These are phyloP conservation scores for Corythornis vintsioides DNA, from an alignment of 2,113 vertebrate species.

Conservation along the genomic window DNA sequence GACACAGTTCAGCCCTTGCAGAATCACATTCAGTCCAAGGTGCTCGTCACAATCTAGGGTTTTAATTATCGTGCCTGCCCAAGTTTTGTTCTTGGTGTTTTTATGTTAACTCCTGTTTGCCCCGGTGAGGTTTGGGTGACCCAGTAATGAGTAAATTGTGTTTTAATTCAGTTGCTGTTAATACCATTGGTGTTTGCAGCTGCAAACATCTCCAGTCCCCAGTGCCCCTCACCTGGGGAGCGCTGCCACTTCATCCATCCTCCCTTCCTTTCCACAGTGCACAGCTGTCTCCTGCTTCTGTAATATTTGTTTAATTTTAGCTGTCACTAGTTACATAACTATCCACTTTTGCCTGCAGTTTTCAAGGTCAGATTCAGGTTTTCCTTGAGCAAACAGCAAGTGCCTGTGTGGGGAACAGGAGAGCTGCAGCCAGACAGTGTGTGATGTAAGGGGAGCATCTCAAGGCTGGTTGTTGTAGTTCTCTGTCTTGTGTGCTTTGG, in stretches of 20 bases:
- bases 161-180: neutral
- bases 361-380: neutral
- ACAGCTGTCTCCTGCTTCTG: neutral
- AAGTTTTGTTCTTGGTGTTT: neutral
- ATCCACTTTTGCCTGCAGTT: neutral
- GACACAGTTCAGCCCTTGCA: neutral
- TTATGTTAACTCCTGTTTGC: neutral
- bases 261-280: neutral
- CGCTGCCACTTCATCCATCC: neutral
- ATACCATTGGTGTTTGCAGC: neutral
- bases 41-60: neutral
- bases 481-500: neutral
- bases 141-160: neutral
- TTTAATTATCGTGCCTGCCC: neutral
- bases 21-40: neutral
- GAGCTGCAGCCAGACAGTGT: fast-evolving
- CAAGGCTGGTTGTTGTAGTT: fast-evolving
- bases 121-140: neutral
- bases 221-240: neutral
- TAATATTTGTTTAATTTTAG: neutral
- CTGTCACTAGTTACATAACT: neutral
- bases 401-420: fast-evolving
- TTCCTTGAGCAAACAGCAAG: neutral
- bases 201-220: neutral
- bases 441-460: fast-evolving